Percentiles rank a stretch among this genome's conserved stretches.
phyloP scores from a whole-genome alignment of 2,888 invertebrate species.

The Leucophenga maculata region DNA sequence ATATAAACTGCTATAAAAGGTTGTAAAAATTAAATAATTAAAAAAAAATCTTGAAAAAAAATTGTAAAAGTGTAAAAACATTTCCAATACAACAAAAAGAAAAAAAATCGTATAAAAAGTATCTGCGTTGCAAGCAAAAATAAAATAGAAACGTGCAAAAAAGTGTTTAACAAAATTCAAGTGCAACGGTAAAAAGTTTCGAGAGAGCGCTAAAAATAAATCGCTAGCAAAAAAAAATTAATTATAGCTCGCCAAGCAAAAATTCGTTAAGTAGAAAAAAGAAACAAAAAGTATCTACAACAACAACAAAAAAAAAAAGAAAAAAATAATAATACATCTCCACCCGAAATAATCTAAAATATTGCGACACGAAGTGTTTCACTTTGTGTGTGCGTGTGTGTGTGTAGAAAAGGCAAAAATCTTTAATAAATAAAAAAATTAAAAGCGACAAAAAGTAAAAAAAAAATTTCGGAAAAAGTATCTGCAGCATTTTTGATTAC shows the following conservation, averaged over 20 bases:
- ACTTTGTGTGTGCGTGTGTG: too few species aligned
- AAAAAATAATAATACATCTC: background rate
- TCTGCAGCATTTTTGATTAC: background rate
- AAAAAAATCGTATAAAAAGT: background rate
- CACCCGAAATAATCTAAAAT: too few species aligned
- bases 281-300: background rate
- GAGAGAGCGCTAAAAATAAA: conserved; percentile 24
- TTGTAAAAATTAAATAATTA: conserved; percentile 15
- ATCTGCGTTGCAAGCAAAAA: background rate
- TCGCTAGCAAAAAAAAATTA: conserved; percentile 26
- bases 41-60: conserved; percentile 16
- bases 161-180: conserved; percentile 9
- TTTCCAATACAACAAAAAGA: conserved; percentile 29
- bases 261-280: background rate
- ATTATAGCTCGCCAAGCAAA: conserved; percentile 21
- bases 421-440: too few species aligned
- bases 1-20: conserved; percentile 4
- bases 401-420: too few species aligned
- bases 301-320: too few species aligned
- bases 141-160: conserved; percentile 22
- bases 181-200: conserved; percentile 7
- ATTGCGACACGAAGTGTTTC: too few species aligned
- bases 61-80: conserved; percentile 25
- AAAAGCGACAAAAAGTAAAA: too few species aligned
- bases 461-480: background rate